Evolutionary conservation across 2,113 vertebrate genomes (phyloP).

Genomic region (Holacanthus passer): DNA sequence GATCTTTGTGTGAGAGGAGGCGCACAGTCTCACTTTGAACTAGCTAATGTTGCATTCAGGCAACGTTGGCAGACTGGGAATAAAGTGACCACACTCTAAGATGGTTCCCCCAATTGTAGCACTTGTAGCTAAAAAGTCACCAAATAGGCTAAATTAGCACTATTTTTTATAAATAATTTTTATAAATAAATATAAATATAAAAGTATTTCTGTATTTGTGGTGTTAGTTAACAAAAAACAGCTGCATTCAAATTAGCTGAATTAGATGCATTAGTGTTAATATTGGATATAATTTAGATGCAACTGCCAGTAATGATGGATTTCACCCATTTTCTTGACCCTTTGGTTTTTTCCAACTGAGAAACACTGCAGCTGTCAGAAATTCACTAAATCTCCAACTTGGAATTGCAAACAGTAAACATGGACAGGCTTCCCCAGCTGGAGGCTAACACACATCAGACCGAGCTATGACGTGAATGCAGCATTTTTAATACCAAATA

Average conservation of each 20-base stretch:
- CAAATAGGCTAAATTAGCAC: background rate
- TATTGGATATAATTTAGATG: background rate
- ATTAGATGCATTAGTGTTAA: background rate
- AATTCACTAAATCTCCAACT: background rate
- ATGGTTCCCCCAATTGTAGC: background rate
- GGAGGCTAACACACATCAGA: background rate
- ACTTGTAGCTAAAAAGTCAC: background rate
- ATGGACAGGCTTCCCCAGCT: background rate
- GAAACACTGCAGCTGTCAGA: background rate
- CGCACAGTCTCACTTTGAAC: no score
- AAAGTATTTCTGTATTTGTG: background rate
- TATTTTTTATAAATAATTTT: background rate
- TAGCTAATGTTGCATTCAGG: background rate
- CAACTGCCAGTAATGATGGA: background rate
- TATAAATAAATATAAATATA: no score
- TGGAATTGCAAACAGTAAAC: background rate
- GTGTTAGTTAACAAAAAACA: background rate
- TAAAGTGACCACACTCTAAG: background rate
- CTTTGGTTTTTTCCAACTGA: background rate
- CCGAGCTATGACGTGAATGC: no score
- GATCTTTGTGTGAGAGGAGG: no score
- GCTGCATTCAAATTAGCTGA: background rate
- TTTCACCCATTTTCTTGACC: background rate
- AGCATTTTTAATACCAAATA: background rate
- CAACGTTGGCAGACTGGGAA: background rate